These are phyloP conservation scores for Drosophila pseudoananassae DNA, from an alignment of 1,140 invertebrate genomes.

Conservation along the genomic window DNA sequence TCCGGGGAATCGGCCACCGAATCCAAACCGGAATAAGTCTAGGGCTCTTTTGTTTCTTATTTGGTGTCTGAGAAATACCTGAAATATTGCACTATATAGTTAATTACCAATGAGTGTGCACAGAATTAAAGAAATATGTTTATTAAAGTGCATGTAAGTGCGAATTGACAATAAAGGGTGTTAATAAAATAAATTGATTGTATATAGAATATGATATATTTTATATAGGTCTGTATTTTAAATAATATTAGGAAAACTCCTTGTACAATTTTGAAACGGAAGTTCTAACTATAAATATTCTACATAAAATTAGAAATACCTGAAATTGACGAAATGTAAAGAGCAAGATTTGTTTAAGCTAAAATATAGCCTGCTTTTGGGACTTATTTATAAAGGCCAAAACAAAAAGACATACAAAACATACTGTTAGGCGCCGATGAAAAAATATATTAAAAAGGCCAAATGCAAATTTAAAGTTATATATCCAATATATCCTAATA, in stretches of 20 bases:
- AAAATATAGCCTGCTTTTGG: neutral
- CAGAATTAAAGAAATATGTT: neutral
- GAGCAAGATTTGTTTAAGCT: too few species aligned
- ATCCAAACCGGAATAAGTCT: slow-evolving; percentile 10
- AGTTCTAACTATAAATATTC: too few species aligned
- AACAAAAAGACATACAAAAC: neutral
- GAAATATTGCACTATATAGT: neutral
- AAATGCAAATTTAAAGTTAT: too few species aligned
- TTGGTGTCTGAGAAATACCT: neutral
- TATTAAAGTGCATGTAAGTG: neutral
- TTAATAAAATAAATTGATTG: neutral
- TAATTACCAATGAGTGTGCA: slow-evolving; percentile 1
- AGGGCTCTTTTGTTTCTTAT: neutral
- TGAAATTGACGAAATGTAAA: too few species aligned
- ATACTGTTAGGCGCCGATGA: neutral
- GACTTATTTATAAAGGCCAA: neutral
- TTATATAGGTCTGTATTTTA: too few species aligned
- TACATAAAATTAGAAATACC: too few species aligned
- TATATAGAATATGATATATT: too few species aligned
- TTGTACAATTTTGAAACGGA: too few species aligned
- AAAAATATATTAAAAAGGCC: neutral
- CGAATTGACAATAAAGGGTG: neutral
- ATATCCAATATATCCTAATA: too few species aligned
- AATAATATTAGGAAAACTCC: too few species aligned
- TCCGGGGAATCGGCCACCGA: slow-evolving; percentile 19